Evolutionary conservation across 1,140 invertebrate species (phyloP).

Genomic region (Polypedilum pembai): DNA sequence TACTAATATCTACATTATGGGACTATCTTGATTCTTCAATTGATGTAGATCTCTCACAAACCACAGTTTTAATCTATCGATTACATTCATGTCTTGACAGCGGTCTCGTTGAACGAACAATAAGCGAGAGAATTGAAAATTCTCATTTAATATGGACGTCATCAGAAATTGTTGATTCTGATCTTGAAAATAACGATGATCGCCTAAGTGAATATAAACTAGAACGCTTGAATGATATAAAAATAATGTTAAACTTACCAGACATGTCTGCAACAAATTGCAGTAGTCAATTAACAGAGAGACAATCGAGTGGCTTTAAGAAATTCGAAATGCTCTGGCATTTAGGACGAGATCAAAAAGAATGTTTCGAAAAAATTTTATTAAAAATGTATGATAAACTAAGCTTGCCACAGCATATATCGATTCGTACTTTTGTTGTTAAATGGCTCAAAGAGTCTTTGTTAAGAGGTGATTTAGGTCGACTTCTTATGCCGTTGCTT

Average conservation of each 20-base stretch:
- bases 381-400: slow-evolving; percentile 41
- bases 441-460: slow-evolving; percentile 49
- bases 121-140: slow-evolving; percentile 39
- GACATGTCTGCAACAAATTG: slow-evolving; percentile 30
- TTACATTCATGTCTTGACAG: slow-evolving; percentile 42
- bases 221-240: slow-evolving; percentile 38
- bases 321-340: slow-evolving; percentile 75
- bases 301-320: slow-evolving; percentile 58
- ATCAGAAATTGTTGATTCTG: not conserved
- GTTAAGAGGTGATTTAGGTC: slow-evolving; percentile 65
- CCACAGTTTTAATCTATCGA: slow-evolving; percentile 39
- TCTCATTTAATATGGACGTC: slow-evolving; percentile 13
- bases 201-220: slow-evolving; percentile 29
- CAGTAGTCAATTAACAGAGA: slow-evolving; percentile 39
- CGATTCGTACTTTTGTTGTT: slow-evolving; percentile 41
- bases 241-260: slow-evolving; percentile 37
- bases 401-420: slow-evolving; percentile 39
- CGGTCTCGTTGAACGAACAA: slow-evolving; percentile 39
- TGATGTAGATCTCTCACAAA: slow-evolving; percentile 37
- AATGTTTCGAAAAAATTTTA: slow-evolving; percentile 42
- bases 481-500: slow-evolving; percentile 73
- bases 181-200: slow-evolving; percentile 7
- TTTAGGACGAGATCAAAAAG: slow-evolving; percentile 58
- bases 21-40: slow-evolving; percentile 36
- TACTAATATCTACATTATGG: slow-evolving; percentile 44